Percentiles rank a stretch among this genome's conserved stretches.
Evolutionary conservation across 1,140 invertebrate species (phyloP).

Genomic region (Atopsyche davidsoni): DNA sequence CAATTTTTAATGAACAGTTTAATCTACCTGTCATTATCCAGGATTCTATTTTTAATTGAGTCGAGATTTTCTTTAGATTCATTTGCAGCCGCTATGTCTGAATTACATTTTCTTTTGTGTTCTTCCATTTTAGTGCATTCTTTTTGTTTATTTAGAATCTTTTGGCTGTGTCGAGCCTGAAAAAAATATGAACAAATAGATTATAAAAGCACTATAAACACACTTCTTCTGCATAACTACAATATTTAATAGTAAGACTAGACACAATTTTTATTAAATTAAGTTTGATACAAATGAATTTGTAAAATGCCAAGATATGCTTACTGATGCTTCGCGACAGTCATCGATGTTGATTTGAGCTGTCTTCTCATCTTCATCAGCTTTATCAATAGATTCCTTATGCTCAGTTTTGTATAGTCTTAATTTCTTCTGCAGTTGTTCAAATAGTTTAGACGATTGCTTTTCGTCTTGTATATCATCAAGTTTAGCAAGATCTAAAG

Average conservation of each 20-base stretch:
- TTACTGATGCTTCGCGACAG: slow-evolving; percentile 40
- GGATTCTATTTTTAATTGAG: slow-evolving; percentile 45
- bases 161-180: slow-evolving; percentile 44
- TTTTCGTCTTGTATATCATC: slow-evolving; percentile 29
- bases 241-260: slow-evolving; percentile 1
- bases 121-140: slow-evolving; percentile 38
- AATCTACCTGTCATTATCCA: slow-evolving; percentile 48
- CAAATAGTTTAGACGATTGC: slow-evolving; percentile 34
- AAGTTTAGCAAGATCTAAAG: slow-evolving; percentile 5
- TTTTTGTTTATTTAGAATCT: slow-evolving; percentile 40
- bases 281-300: background rate
- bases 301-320: slow-evolving; percentile 10
- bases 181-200: slow-evolving; percentile 5
- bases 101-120: slow-evolving; percentile 38
- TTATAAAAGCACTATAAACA: slow-evolving; percentile 1
- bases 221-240: too few species aligned
- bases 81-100: slow-evolving; percentile 39
- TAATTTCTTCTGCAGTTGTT: slow-evolving; percentile 41
- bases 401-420: slow-evolving; percentile 38
- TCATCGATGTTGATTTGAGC: slow-evolving; percentile 46
- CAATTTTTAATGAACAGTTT: too few species aligned
- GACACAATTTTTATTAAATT: background rate
- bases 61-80: slow-evolving; percentile 45
- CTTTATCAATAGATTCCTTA: slow-evolving; percentile 37
- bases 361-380: slow-evolving; percentile 45